Percentiles rank a stretch among this genome's conserved stretches.
Evolutionary conservation across 2,113 vertebrate genomes (phyloP).

Genomic region (Spermophilus dauricus): DNA sequence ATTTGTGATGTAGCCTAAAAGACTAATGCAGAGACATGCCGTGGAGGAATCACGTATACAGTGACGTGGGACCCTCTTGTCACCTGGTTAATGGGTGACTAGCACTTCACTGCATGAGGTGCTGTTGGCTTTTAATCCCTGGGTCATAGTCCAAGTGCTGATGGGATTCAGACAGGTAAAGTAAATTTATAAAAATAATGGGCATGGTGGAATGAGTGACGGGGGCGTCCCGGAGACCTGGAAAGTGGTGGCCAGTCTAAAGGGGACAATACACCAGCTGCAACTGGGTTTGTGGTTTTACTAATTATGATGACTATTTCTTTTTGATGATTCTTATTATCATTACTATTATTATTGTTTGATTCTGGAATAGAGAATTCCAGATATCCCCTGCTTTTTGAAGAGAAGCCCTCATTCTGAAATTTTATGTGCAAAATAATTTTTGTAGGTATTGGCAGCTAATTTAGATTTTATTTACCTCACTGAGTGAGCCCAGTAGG

Average conservation of each 20-base stretch:
- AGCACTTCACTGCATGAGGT: neutral
- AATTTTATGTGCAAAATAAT: neutral
- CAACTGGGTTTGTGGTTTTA: neutral
- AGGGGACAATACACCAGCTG: neutral
- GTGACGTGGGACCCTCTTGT: neutral
- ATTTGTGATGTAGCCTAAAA: neutral
- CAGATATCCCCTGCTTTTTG: neutral
- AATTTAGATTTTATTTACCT: neutral
- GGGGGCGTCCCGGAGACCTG: fast-evolving
- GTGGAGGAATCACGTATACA: no score
- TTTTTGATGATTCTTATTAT: no score
- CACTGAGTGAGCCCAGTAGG: neutral
- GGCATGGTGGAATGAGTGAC: fast-evolving
- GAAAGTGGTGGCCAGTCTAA: fast-evolving
- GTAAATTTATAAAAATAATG: neutral
- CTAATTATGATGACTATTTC: neutral
- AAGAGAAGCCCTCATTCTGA: neutral
- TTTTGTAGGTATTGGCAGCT: neutral
- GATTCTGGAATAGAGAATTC: neutral
- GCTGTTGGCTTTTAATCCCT: neutral
- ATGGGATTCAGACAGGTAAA: neutral
- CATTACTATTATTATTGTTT: neutral
- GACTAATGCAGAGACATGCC: neutral
- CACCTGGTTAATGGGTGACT: neutral
- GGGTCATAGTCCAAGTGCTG: neutral